A percentile compares a stretch with the other conserved stretches of the same genome.
Evolutionary conservation across 2,797 vertebrate genomes (phyloP).

Genomic region (Enteromius afrohamiltoni): DNA sequence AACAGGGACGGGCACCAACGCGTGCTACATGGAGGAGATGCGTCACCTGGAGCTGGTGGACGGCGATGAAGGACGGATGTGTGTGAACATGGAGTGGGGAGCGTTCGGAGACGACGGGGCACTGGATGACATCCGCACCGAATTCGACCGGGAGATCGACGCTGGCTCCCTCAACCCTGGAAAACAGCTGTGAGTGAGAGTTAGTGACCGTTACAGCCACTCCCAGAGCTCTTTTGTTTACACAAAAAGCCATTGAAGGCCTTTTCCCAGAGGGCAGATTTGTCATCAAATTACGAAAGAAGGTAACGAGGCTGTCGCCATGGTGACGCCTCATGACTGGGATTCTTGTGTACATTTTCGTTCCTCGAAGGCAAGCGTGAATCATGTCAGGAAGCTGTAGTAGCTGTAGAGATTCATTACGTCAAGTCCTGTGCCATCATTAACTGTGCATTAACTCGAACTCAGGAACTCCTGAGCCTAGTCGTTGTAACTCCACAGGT

Average conservation of each 20-base stretch:
- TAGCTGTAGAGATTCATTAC: neutral
- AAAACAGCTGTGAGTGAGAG: conserved; percentile 88
- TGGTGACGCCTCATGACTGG: neutral
- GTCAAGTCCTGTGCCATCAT: neutral
- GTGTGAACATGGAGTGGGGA: conserved; percentile 97
- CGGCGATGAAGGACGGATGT: conserved; percentile 94
- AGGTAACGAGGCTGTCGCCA: neutral
- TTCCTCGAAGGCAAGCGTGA: neutral
- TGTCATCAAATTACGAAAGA: neutral
- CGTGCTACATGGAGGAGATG: conserved; percentile 99
- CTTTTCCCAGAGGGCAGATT: neutral
- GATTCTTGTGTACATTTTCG: neutral
- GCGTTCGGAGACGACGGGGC: conserved; percentile 90
- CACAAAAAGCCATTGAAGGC: neutral
- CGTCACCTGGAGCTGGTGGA: conserved; percentile 90
- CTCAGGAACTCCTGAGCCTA: neutral
- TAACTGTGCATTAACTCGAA: neutral
- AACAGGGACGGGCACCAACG: conserved; percentile 91
- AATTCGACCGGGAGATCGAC: conserved; percentile 91
- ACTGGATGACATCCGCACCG: conserved; percentile 87
- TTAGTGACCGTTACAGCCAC: neutral
- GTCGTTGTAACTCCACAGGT: neutral
- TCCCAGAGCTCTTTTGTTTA: neutral
- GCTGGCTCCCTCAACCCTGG: conserved; percentile 93
- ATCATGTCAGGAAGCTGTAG: neutral